phyloP scores from a whole-genome alignment of 2,797 vertebrate species.

The Coreius guichenoti region DNA sequence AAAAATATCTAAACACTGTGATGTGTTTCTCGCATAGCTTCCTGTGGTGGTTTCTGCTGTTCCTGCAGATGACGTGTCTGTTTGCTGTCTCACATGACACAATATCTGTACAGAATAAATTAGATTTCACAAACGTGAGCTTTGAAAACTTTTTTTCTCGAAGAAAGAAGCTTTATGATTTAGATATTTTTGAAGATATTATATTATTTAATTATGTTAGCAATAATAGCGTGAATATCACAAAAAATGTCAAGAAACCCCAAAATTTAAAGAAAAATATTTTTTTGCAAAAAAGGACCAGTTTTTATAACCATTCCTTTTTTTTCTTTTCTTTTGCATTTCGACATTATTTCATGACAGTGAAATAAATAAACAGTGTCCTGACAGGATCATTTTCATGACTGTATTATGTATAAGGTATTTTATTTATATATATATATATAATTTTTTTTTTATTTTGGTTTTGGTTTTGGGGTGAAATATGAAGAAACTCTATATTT shows the following conservation, averaged over 20 bases:
- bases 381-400: not conserved
- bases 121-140: slow-evolving; percentile 31
- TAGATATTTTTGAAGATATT: slow-evolving; percentile 54
- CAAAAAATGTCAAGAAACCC: slow-evolving; percentile 7
- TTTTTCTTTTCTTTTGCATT: not conserved
- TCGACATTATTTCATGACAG: not conserved
- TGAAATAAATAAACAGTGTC: not conserved
- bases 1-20: not conserved
- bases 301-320: not conserved
- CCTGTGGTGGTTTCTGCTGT: not conserved
- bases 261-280: not conserved
- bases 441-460: not conserved
- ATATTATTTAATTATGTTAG: slow-evolving; percentile 67
- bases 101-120: not conserved
- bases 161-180: slow-evolving; percentile 59
- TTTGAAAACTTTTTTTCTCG: slow-evolving; percentile 67
- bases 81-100: not conserved
- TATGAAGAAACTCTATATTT: not conserved
- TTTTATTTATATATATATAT: not conserved
- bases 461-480: not conserved
- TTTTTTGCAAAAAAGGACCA: not conserved
- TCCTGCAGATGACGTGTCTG: not conserved
- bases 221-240: slow-evolving; percentile 40
- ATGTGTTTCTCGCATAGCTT: not conserved
- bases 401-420: not conserved